phyloP scores from a whole-genome alignment of 2,888 invertebrate genomes.

The Melitaea athalia region DNA sequence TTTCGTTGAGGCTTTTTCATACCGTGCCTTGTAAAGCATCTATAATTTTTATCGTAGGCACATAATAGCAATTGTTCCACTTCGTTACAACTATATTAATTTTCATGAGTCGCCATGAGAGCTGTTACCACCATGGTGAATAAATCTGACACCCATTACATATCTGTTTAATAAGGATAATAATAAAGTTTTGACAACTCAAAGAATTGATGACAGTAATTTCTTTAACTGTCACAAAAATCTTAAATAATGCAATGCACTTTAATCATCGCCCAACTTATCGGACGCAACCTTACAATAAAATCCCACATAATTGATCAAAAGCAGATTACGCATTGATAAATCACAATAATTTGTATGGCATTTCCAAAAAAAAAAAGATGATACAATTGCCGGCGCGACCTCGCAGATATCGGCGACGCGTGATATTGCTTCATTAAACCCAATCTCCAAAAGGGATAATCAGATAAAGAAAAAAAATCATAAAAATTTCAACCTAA shows the following conservation, averaged over 20 bases:
- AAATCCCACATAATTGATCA: conserved; percentile 19
- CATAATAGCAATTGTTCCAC: too few species aligned
- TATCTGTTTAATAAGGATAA: background rate
- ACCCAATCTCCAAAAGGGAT: conserved; percentile 32
- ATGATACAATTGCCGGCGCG: conserved; percentile 35
- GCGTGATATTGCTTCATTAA: conserved; percentile 63
- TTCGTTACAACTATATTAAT: too few species aligned
- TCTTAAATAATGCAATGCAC: background rate
- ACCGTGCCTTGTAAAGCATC: too few species aligned
- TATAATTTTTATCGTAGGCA: too few species aligned
- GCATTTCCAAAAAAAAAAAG: conserved; percentile 29
- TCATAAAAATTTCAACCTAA: conserved; percentile 69
- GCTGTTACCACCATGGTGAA: too few species aligned
- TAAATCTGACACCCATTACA: too few species aligned
- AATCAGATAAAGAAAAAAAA: conserved; percentile 44
- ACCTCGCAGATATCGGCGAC: conserved; percentile 13
- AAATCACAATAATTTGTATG: conserved; percentile 37
- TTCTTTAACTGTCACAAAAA: background rate
- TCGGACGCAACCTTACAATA: background rate
- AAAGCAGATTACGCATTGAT: conserved; percentile 35
- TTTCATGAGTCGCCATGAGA: too few species aligned
- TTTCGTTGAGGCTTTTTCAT: too few species aligned
- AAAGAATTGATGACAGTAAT: background rate
- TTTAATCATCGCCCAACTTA: background rate
- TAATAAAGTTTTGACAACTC: background rate